Base-by-base conservation (phyloP, 2,797 vertebrate species). In the Alauda arvensis region DNA sequence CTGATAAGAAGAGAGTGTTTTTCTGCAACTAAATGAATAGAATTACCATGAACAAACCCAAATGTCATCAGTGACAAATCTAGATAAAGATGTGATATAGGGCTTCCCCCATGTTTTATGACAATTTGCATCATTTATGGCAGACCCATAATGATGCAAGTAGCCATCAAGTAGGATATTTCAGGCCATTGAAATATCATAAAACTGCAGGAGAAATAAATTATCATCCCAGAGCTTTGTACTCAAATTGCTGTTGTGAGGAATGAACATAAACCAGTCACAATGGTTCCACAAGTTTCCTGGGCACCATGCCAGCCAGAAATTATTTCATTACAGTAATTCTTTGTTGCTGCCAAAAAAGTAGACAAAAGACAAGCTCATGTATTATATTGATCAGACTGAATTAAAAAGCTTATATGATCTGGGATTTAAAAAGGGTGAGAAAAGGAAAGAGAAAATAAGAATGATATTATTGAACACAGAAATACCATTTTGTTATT, bases 161-260 rank as follows among this genome's bases (percentile, higher is more conserved):
- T 93, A 94, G 88, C 67, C 65, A 93, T 91, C 81, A 96, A 91
- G 59, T 87, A 91, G 68, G 82, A 87, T 96, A 96, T 93, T 89
- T 96, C 89, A 95, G 93, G 80, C 77, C 74, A 89, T 60, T 79
- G 89, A 95, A 94, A 93, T 94, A 83, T 89, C 93, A 95, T 95
- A 95, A 95, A 96, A 88, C 91, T 89, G 48, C 83, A 81, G 79
- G 78, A 94, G 77, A 91, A 94, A 95, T 85, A 93, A 93, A 96
- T 96, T 95, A 83, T 85, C 34, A 63, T 90, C 77, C 85, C 86
- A 86, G 88, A 95, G 92, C 57, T 89, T 96, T 83, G 53, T 89
- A 94, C 89, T 90, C 75, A 45, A 10, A 89, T 91, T 77, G 29
- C 42, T 85, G 60, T 75, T 83, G 55, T 67, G 67, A 86, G 49